Percentiles rank a stretch among this genome's conserved stretches.
Evolutionary conservation across 2,888 invertebrate species (phyloP).

Genomic region (Acrobeloides nanus): DNA sequence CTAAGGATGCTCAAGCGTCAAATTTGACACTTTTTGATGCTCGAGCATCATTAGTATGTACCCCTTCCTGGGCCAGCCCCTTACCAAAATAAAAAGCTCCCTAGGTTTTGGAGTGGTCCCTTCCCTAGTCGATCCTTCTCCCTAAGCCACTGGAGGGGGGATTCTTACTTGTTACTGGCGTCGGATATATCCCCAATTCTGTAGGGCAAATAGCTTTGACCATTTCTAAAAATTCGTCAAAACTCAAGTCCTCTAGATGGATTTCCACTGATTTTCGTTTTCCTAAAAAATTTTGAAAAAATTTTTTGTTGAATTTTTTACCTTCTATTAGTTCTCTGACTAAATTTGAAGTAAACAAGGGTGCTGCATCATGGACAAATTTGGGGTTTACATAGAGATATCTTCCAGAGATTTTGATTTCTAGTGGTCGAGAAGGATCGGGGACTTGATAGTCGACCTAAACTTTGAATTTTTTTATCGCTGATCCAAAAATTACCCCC

Average conservation of each 20-base stretch:
- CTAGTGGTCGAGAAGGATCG: slow-evolving; percentile 19
- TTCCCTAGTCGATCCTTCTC: too few species aligned
- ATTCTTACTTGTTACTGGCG: slow-evolving; percentile 18
- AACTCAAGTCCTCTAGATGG: slow-evolving; percentile 22
- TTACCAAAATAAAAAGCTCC: too few species aligned
- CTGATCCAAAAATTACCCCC: too few species aligned
- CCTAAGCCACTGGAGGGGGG: too few species aligned
- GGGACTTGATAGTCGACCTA: slow-evolving; percentile 26
- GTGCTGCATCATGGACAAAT: slow-evolving; percentile 18
- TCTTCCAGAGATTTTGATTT: slow-evolving; percentile 17
- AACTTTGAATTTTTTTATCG: too few species aligned
- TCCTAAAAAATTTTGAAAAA: slow-evolving; percentile 17
- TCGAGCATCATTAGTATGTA: too few species aligned
- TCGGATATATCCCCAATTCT: slow-evolving; percentile 24
- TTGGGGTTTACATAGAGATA: slow-evolving; percentile 19
- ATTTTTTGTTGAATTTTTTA: slow-evolving; percentile 4
- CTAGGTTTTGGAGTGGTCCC: too few species aligned
- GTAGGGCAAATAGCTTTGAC: slow-evolving; percentile 22
- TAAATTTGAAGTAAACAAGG: slow-evolving; percentile 17
- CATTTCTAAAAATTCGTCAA: slow-evolving; percentile 18
- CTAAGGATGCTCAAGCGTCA: too few species aligned
- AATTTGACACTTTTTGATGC: too few species aligned
- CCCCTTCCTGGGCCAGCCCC: too few species aligned
- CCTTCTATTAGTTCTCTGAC: slow-evolving; percentile 19
- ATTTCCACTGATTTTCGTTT: slow-evolving; percentile 18